Evolutionary conservation across 2,797 vertebrate genomes (phyloP).

Genomic region (Parambassis ranga): DNA sequence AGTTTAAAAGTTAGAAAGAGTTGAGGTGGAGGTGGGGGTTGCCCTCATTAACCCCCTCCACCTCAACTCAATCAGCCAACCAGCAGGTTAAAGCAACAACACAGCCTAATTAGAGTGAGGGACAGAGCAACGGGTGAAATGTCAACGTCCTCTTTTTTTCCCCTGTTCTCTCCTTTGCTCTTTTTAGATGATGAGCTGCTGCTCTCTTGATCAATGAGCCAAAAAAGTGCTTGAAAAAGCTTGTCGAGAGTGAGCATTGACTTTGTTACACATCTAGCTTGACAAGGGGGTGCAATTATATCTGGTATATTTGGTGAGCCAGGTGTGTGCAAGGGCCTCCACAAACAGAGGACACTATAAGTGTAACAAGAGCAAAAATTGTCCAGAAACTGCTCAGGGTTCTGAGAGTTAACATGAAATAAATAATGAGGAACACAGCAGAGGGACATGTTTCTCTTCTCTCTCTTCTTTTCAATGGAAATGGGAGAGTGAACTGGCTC

Average conservation of each 20-base stretch:
- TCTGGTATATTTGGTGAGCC: not conserved
- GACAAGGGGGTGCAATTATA: constrained; percentile 1
- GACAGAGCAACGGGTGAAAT: constrained; percentile 80
- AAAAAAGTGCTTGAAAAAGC: constrained; percentile 16
- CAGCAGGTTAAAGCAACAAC: constrained; percentile 86
- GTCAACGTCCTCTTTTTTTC: constrained; percentile 73
- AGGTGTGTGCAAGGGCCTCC: not conserved
- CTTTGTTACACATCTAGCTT: constrained; percentile 29
- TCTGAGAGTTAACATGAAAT: too few species aligned
- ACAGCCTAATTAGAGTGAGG: constrained; percentile 85
- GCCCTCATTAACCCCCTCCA: constrained; percentile 70
- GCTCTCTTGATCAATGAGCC: constrained; percentile 63
- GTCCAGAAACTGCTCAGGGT: too few species aligned
- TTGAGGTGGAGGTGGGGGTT: constrained; percentile 66
- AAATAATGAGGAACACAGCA: too few species aligned
- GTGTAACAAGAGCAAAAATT: too few species aligned
- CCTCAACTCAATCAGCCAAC: constrained; percentile 64
- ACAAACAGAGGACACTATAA: too few species aligned
- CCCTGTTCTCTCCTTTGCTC: constrained; percentile 20
- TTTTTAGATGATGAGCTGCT: constrained; percentile 28
- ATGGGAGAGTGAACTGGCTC: not conserved
- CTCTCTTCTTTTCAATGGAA: not conserved
- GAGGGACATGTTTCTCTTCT: too few species aligned
- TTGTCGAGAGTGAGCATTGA: constrained; percentile 14
- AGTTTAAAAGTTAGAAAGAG: constrained; percentile 43